Evolutionary conservation across 53 echinoderm and acorn worm genomes (phyloP), one percentile per base, ranked within the genome.

Genomic region (Arbacia lixula): DNA sequence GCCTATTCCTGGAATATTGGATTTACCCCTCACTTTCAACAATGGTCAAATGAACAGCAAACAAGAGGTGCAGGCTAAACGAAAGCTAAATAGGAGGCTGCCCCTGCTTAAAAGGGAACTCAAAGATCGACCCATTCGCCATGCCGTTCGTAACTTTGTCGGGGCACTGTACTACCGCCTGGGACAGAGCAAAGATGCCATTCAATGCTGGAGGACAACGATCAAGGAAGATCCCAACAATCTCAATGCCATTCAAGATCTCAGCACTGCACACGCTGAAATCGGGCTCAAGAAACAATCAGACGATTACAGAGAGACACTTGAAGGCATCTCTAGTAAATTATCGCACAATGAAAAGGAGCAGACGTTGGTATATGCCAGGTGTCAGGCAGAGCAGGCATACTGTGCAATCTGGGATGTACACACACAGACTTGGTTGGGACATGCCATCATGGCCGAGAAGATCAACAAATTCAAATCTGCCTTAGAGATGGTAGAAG

Each of bases 171-270:
- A 81, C 40, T 63, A 81, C 64, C 39, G 50, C 61, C 20, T 51
- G 17, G 19, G 19, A 5, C 14, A 63, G 8, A 64, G 19, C 2
- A 19, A 60, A 12, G 41, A 81, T 31, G 82, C 82, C 34, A 81
- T 81, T 1, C 16, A n/a, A 27, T 63, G 64, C 22, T 62, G 63
- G 82, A 64, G 63, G 24, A 33, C 42, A 38, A 62, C 82, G 20
- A 32, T 81, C 27, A 27, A n/a, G n/a, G 64, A 81, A 29, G 82
- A 81, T 20, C 82, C 82, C 6, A 63, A 29, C 6, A 79, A 81
- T 29, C 64, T 81, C 17, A 81, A 81, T 81, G 82, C 82, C 16
- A 40, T 81, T 40, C 29, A 64, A 43, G 82, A 81, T 49, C 64
- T 81, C 28, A 4, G 33, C 28, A 63, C 64, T 0, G 74, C 74